phyloP scores from a whole-genome alignment of 2,113 vertebrate genomes.

The Urocolius indicus region DNA sequence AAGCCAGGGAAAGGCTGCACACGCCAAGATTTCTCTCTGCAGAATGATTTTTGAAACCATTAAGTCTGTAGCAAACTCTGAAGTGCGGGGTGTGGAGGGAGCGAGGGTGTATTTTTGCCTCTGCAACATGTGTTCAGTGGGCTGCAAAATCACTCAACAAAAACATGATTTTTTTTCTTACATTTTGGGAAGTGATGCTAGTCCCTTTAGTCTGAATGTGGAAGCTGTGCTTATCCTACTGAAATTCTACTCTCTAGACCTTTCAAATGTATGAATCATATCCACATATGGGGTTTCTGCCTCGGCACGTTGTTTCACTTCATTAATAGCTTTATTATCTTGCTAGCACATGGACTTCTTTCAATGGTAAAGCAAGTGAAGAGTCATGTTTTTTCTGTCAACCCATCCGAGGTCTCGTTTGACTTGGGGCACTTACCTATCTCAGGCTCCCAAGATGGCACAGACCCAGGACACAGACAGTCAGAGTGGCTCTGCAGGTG shows the following conservation, averaged over 20 bases:
- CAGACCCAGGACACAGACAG: neutral
- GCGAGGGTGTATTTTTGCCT: slow-evolving; percentile 5
- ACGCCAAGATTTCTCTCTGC: neutral
- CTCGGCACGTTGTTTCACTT: neutral
- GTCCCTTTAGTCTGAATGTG: neutral
- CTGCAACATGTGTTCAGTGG: slow-evolving; percentile 64
- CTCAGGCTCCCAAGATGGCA: neutral
- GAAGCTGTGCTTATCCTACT: slow-evolving; percentile 36
- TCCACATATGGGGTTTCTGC: slow-evolving; percentile 19
- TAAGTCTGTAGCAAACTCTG: neutral
- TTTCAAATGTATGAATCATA: slow-evolving; percentile 57
- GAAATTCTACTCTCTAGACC: slow-evolving; percentile 31
- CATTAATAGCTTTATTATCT: slow-evolving; percentile 28
- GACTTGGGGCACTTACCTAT: neutral
- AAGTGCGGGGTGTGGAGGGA: neutral
- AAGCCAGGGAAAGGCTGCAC: neutral
- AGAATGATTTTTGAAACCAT: neutral
- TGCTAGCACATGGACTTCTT: neutral
- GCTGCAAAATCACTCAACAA: slow-evolving; percentile 54
- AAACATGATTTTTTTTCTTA: neutral
- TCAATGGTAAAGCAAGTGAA: neutral
- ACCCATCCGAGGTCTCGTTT: neutral
- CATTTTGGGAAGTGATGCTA: neutral
- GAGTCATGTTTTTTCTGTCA: neutral
- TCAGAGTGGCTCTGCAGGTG: neutral